Conservation (phyloP, 53 echinoderm and acorn worm species). For the Stichopus horrens region DNA sequence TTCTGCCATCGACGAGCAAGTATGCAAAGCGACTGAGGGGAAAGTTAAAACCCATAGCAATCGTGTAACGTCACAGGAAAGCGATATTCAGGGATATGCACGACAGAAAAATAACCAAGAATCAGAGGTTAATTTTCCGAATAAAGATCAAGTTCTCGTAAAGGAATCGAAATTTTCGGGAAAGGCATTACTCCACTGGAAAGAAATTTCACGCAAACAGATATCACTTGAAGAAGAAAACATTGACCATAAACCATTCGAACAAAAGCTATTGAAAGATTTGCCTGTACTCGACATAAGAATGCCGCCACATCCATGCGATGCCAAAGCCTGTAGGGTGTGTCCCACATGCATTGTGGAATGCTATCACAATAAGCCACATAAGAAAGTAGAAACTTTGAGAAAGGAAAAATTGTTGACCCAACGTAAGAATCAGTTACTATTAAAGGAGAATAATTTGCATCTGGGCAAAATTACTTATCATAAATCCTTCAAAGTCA, state of each 20-base stretch:
- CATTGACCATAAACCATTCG: neutral
- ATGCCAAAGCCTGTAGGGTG: neutral
- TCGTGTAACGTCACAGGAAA: too few relatives aligned
- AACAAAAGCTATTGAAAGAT: neutral
- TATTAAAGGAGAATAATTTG: slow-evolving; percentile 24
- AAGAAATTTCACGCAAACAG: neutral
- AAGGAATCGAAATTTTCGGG: too few relatives aligned
- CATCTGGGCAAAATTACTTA: slow-evolving; percentile 50
- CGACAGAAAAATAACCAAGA: too few relatives aligned
- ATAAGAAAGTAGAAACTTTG: neutral
- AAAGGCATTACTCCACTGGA: neutral
- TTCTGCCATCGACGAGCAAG: neutral
- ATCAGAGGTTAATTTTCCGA: too few relatives aligned
- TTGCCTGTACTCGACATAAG: slow-evolving; percentile 7
- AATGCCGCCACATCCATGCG: neutral
- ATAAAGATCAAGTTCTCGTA: too few relatives aligned
- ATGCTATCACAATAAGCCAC: neutral
- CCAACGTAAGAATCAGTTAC: neutral
- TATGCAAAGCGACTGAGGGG: neutral
- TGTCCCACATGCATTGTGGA: neutral
- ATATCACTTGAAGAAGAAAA: neutral
- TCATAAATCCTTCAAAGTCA: slow-evolving; percentile 64
- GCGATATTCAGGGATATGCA: too few relatives aligned
- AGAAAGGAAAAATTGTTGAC: neutral
- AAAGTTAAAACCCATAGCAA: neutral